Conservation (phyloP, 2,113 vertebrate genomes). For the Myxocyprinus asiaticus region DNA sequence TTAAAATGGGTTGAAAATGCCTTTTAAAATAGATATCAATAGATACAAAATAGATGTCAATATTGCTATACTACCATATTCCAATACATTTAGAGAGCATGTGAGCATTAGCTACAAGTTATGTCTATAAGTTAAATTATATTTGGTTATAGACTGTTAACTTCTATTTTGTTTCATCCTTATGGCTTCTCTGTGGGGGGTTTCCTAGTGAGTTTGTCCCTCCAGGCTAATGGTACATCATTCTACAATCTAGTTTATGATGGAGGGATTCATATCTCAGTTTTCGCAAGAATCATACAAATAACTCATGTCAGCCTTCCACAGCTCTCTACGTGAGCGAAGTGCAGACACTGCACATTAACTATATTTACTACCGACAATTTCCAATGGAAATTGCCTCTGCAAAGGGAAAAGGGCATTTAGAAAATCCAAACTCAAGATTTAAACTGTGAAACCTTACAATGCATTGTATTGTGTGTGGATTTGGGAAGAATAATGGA, state of each 20-base stretch:
- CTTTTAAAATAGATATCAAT: too few relatives aligned
- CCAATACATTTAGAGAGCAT: neutral
- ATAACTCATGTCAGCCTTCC: conserved; percentile 68
- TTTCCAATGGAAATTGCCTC: conserved; percentile 73
- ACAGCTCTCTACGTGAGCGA: conserved; percentile 61
- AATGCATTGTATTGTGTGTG: neutral
- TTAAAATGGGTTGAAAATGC: too few relatives aligned
- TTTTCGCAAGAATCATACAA: conserved; percentile 63
- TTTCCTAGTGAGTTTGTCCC: neutral
- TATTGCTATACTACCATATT: neutral
- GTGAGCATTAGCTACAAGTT: neutral
- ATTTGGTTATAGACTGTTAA: neutral
- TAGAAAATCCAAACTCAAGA: conserved; percentile 60
- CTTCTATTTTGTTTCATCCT: neutral
- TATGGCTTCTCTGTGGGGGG: too few relatives aligned
- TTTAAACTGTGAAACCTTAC: conserved; percentile 54
- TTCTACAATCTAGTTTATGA: conserved; percentile 59
- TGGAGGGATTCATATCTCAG: conserved; percentile 61
- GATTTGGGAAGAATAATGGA: conserved; percentile 55
- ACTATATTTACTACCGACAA: conserved; percentile 74
- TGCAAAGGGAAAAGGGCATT: conserved; percentile 59
- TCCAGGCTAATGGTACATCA: too few relatives aligned
- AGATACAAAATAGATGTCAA: neutral
- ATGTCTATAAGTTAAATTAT: conserved; percentile 1
- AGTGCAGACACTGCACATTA: conserved; percentile 70